Evolutionary conservation across 1,140 invertebrate genomes (phyloP).

Genomic region (Apis laboriosa): DNA sequence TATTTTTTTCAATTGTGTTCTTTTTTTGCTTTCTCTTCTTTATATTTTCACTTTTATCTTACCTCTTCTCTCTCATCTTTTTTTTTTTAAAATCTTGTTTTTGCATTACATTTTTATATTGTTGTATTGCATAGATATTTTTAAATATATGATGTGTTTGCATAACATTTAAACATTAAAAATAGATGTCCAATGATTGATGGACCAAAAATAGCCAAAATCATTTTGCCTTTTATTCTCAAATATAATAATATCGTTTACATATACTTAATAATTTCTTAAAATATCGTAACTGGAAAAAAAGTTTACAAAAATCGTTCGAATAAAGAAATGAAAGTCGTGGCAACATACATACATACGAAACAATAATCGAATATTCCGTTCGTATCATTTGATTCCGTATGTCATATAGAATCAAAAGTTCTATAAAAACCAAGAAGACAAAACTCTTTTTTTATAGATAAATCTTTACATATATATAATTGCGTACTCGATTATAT

Average conservation of each 20-base stretch:
- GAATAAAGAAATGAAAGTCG: background rate
- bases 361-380: background rate
- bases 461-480: background rate
- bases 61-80: too few relatives aligned
- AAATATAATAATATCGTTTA: background rate
- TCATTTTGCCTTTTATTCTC: background rate
- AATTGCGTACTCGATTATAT: background rate
- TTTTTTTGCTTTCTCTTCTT: background rate
- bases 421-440: background rate
- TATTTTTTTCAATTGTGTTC: background rate
- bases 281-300: background rate
- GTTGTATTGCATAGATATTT: background rate
- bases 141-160: too few relatives aligned
- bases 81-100: background rate
- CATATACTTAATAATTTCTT: background rate
- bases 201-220: background rate
- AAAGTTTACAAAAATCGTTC: background rate
- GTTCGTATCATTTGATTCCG: background rate
- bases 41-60: background rate
- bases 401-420: background rate
- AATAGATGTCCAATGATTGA: background rate
- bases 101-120: constrained; percentile 22
- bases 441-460: background rate
- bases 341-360: background rate
- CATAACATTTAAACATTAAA: background rate